These are phyloP conservation scores for Limnephilus auricula DNA, from an alignment of 2,888 invertebrate genomes.

Conservation along the genomic window DNA sequence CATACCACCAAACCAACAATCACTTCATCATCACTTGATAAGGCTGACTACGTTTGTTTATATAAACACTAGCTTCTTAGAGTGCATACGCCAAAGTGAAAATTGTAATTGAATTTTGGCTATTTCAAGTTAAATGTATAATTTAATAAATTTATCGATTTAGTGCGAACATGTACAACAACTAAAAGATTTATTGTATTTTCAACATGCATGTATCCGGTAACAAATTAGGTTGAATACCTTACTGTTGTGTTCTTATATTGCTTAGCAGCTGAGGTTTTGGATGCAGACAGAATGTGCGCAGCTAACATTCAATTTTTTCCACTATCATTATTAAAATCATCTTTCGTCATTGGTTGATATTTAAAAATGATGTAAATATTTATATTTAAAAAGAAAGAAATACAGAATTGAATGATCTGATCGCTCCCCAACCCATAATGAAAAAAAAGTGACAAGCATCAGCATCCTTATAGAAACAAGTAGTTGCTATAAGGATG, in stretches of 20 bases:
- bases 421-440: neutral
- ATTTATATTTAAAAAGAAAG: neutral
- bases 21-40: conserved; percentile 60
- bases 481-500: too few relatives aligned
- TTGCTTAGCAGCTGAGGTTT: neutral
- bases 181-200: too few relatives aligned
- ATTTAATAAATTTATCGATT: too few relatives aligned
- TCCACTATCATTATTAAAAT: neutral
- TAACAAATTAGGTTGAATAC: neutral
- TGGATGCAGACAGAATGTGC: neutral
- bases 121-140: too few relatives aligned
- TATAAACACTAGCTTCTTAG: conserved; percentile 52
- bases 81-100: conserved; percentile 11
- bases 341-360: neutral
- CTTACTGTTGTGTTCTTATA: neutral
- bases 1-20: conserved; percentile 61
- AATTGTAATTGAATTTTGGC: neutral
- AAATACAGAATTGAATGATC: neutral
- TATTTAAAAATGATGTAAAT: neutral
- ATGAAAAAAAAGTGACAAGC: neutral
- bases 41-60: conserved; percentile 65
- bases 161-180: too few relatives aligned
- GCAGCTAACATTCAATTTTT: neutral
- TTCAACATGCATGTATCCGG: too few relatives aligned
- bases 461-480: too few relatives aligned